phyloP scores from a whole-genome alignment of 1,140 invertebrate genomes.

The Heliothis virescens region DNA sequence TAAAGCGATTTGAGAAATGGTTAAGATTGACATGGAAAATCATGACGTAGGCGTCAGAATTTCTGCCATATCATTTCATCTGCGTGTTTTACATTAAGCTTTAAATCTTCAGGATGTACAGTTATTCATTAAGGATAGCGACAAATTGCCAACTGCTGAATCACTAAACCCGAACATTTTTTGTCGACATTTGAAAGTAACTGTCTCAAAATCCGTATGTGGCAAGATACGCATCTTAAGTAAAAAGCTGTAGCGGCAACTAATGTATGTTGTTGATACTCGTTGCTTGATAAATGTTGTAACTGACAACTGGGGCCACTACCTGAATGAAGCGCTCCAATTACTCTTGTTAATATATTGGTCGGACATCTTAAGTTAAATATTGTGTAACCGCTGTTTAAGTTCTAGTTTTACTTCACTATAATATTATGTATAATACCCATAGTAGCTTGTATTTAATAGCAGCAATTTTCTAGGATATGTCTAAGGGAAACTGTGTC shows the following conservation, averaged over 20 bases:
- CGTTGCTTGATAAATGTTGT: constrained; percentile 61
- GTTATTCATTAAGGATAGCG: background rate
- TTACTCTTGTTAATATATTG: constrained; percentile 51
- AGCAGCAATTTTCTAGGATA: too few species aligned
- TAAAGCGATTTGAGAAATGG: too few species aligned
- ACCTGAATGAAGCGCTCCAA: constrained; percentile 51
- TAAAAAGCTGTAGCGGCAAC: constrained; percentile 59
- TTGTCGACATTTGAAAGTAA: constrained; percentile 43
- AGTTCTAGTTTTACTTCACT: background rate
- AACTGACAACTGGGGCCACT: constrained; percentile 66
- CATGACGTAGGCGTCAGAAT: too few species aligned
- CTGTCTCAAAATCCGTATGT: constrained; percentile 52
- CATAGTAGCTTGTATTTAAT: too few species aligned
- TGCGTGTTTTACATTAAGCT: too few species aligned
- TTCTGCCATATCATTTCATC: too few species aligned
- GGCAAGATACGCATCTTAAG: constrained; percentile 61
- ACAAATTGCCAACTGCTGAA: constrained; percentile 22
- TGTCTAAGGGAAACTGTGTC: too few species aligned
- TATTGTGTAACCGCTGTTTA: constrained; percentile 3
- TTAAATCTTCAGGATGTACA: too few species aligned
- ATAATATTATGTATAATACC: background rate
- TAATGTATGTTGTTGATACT: constrained; percentile 63
- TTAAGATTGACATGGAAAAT: too few species aligned
- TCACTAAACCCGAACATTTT: constrained; percentile 35
- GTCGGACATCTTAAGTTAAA: constrained; percentile 36